Evolutionary conservation across 2,113 vertebrate species (phyloP), one percentile per base, ranked within the genome.

Genomic region (Numenius arquata): DNA sequence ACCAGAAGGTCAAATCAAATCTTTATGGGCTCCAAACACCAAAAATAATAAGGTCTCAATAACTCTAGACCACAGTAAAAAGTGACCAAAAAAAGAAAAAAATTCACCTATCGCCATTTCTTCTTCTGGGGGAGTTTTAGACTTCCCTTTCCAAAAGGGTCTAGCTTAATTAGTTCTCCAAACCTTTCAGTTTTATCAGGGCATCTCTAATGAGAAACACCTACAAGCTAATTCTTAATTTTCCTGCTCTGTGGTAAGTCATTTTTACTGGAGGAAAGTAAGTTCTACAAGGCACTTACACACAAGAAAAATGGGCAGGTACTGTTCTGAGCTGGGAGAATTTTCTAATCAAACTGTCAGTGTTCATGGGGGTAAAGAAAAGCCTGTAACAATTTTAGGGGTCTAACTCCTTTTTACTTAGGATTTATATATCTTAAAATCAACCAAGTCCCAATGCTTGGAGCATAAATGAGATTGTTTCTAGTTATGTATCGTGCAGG

Each of bases 41-140:
- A 93, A 79, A 74, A 84, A 48, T 84, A 87, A 80, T 80, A 90
- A 85, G 40, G 47, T 90, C 32, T 45, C 41, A 66, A n/a, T 71
- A 84, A 88, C 71, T 8, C 32, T 30, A 84, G 50, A 66, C 27
- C 58, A 73, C 38, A 85, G 40, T 30, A 85, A 72, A 20, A 88
- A 68, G 22, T 25, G 12, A n/a, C 12, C 1, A 14, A 20, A 23
- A 30, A 70, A 47, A 43, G 43, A 47, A 14, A 52, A 27, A 76
- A 38, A n/a, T 11, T n/a, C n/a, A n/a, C n/a, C 8, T 32, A 16
- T 58, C 26, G 22, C 6, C 9, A 32, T 48, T 55, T 6, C 41
- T 78, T 78, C 23, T 65, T 65, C 67, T 59, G n/a, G 3, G 6
- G 14, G n/a, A 70, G 20, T n/a, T 90, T 78, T 29, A 63, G 22